Evolutionary conservation across 2,888 invertebrate species (phyloP), one percentile per base, ranked within the genome.

Genomic region (Steromphala cineraria): DNA sequence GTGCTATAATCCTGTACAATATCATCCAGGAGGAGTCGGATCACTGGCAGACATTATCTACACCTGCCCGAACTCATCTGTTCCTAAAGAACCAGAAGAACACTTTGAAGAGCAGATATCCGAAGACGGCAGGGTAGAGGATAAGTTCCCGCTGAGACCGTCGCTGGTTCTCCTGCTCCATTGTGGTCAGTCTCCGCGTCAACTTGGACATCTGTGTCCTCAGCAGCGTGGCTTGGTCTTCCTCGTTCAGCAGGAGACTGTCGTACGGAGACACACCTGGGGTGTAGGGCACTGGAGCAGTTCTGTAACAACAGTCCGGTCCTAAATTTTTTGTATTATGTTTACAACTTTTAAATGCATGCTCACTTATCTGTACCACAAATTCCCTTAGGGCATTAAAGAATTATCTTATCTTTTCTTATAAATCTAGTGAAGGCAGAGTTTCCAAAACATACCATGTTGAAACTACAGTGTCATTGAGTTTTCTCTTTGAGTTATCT

Each of bases 111-210:
- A 97, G 94, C 93, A 98, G 95, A 93, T 98, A 98, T 46, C 97
- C 96, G 89, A 98, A 95, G 40, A 97, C 96, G 88, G 97, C 94
- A 82, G 97, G 96, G 92, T 97, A 97, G 74, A 97, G 94, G 89
- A 97, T 95, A 92, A 97, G 96, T 91, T 98, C 98, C 87, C 97
- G 96, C 92, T 98, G 97, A 89, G 97, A 95, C 82, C 97, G 95
- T 91, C 96, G 96, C 87, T 96, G 94, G 92, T 96, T 96, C 90
- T 98, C 97, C 83, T 97, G 95, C 94, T 98, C 98, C 84, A 98
- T 95, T 7, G 96, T 95, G 94, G 97, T 96, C 10, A 98, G 96
- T 24, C 98, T 95, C 75, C 97, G 95, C 93, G 97, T 97, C 85
- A 98, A 93, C 93, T 97, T 97, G 28, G 97, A 96, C 90, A 98